A percentile compares a stretch with the other conserved stretches of the same genome.
These are phyloP conservation scores for Spialia ferax DNA, from an alignment of 2,888 invertebrate genomes.

Conservation along the genomic window DNA sequence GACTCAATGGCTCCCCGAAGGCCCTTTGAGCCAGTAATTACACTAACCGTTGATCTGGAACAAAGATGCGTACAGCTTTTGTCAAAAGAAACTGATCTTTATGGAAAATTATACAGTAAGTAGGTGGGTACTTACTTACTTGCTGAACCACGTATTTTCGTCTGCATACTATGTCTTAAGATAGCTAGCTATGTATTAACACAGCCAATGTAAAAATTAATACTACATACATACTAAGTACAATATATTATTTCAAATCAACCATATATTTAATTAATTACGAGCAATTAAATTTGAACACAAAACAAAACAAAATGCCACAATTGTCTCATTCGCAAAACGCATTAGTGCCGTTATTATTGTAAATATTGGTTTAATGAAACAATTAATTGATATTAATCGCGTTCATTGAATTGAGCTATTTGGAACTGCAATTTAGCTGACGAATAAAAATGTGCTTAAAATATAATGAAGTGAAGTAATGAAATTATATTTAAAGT, in stretches of 20 bases:
- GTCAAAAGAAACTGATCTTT: slow-evolving; percentile 6
- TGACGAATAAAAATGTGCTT: not conserved
- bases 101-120: not conserved
- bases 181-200: too few relatives aligned
- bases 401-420: not conserved
- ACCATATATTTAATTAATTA: not conserved
- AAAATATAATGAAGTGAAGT: too few relatives aligned
- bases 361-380: slow-evolving; percentile 1
- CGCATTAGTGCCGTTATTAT: not conserved
- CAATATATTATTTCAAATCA: too few relatives aligned
- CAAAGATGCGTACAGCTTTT: not conserved
- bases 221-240: too few relatives aligned
- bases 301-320: not conserved
- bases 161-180: too few relatives aligned
- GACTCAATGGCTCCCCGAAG: slow-evolving; percentile 18
- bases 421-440: not conserved
- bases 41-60: slow-evolving; percentile 15
- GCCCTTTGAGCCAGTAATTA: slow-evolving; percentile 13
- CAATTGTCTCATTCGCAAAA: not conserved
- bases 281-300: not conserved
- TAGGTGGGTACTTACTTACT: too few relatives aligned
- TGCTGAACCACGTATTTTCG: too few relatives aligned
- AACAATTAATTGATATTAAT: slow-evolving; percentile 4
- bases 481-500: too few relatives aligned
- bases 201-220: too few relatives aligned